Conservation (phyloP, 2,888 invertebrate species). For the Drosophila mercatorum region DNA sequence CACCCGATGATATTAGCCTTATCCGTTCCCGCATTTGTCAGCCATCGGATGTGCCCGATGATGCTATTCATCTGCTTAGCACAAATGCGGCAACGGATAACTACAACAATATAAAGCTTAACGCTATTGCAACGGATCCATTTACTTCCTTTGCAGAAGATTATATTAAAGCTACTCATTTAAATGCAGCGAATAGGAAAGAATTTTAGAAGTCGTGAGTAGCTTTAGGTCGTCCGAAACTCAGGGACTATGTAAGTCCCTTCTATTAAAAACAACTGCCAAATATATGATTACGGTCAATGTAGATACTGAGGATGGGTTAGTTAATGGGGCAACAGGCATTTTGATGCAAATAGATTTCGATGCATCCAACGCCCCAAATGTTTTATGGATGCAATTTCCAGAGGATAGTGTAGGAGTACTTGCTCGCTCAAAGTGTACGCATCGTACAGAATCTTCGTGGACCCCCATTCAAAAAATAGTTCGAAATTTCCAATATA, state of each 20-base stretch:
- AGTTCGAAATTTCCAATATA: not conserved
- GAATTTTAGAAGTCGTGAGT: no score
- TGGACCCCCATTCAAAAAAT: not conserved
- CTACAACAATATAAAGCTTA: not conserved
- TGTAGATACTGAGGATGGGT: no score
- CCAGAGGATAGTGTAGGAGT: not conserved
- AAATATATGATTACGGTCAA: not conserved
- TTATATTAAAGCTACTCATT: no score
- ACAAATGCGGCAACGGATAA: not conserved
- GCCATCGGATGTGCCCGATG: no score
- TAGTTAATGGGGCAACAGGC: not conserved
- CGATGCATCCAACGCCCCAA: not conserved
- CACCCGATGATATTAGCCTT: no score
- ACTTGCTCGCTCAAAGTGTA: not conserved
- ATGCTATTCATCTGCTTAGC: no score
- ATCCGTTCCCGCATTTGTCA: no score
- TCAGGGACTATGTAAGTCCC: not conserved
- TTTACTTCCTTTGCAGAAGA: not conserved
- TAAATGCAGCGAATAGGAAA: no score
- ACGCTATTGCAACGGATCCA: not conserved
- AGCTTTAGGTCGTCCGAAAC: not conserved
- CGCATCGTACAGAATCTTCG: not conserved
- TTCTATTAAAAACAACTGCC: not conserved
- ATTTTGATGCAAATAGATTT: not conserved
- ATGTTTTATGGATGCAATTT: conserved; percentile 1